Base-by-base conservation (phyloP, 2,113 vertebrate species). In the Tyrannus savana region DNA sequence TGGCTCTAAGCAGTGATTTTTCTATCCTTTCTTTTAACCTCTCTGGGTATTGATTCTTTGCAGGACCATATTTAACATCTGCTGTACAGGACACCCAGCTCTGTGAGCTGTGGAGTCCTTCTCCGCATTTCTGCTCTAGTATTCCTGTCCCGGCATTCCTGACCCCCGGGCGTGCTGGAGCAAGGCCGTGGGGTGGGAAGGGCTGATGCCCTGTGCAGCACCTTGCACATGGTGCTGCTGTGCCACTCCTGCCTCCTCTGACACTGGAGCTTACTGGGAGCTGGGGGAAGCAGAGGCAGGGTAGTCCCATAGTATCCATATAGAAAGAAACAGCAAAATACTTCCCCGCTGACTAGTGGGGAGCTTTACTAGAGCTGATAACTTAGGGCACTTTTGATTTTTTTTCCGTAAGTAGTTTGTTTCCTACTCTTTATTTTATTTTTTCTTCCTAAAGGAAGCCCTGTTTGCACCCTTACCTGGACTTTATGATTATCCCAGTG, bases 201-300 rank as follows among this genome's bases (percentile, higher is more conserved):
- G 44, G 13, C 1, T 1, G 12, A 10, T 53, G 25, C 12, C 14
- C 27, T 0, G 0, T 3, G n/a, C 30, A 30, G 2, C 0, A 0
- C 64, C 30, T 73, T 44, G n/a, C 37, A 15, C 14, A 0, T 13
- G 10, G 9, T 21, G 24, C 80, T 55, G 9, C 35, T 59, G 25
- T 19, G 66, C 63, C 2, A 12, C 30, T 85, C 35, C 75, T 39
- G 63, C 59, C 19, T n/a, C 66, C 35, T 71, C 19, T 19, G 5
- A 2, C 25, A 9, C 37, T 16, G 44, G 27, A 19, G 33, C 15
- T 47, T 68, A 25, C 66, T 19, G 39, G 49, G 63, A 47, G n/a
- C 47, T 41, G 50, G 8, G 30, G 2, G 5, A 4, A 2, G 2
- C 42, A 68, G 63, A 44, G 31, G 4, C 30, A 1, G 8, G 12